Base-by-base conservation (phyloP, 2,888 invertebrate genomes). In the Gastrophysa polygoni region DNA sequence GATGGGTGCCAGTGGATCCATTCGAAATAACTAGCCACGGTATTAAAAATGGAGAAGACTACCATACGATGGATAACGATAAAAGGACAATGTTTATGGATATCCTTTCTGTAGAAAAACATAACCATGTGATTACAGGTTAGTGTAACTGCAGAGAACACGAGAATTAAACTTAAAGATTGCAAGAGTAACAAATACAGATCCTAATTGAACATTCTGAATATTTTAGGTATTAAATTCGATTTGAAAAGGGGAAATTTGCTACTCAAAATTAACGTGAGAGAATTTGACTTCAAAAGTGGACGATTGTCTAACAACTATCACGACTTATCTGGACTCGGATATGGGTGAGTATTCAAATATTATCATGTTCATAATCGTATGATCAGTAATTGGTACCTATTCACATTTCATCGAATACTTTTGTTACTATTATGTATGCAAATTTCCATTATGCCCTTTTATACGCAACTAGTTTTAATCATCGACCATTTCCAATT, bases 41-140 rank as follows among this genome's bases (percentile, higher is more conserved):
- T 17, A 85, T 91, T 0, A 77, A 77, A 47, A 87, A 87, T 59
- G 90, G 88, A 1, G 75, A 82, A 0, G 93, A 95, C 76, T 95
- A 89, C 78, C 91, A 92, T 73, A 91, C 87, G 2, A 77, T 95
- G 69, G 86, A 87, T 1, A 93, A 90, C 82, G 89, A 91, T 73
- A 86, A 86, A 68, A 84, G 94, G 60, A 89, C 89, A 0, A 83
- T 95, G 3, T 93, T 94, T 78, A 81, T 95, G 72, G 95, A 95
- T 75, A 91, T 92, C 74, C 81, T 95, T 49, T 82, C 85, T 21
- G 87, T 88, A 0, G 86, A 87, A 0, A 77, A 81, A 4, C 77
- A 81, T 1, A 88, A 89, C 65, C 87, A 89, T 73, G 84, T 94
- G 5, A 80, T 95, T 16, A 94, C 93, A 29, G 93, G 90, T 80